Conservation (phyloP, 30 jellyfish, hydroid and myxozoan species). For the Cassiopea xamachana region DNA sequence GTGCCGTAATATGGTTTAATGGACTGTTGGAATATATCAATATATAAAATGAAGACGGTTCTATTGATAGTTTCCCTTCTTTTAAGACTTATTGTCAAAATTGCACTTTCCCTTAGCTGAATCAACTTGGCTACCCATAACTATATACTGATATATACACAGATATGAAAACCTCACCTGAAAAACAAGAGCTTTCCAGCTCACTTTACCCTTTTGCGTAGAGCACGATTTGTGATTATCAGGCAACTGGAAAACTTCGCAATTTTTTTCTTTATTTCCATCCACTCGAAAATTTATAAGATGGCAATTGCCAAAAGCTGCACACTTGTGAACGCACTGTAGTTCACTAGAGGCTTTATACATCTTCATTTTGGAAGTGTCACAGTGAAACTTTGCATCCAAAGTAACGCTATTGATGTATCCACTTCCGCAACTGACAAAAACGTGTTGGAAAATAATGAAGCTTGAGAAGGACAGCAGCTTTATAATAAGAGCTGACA, state of each 20-base stretch:
- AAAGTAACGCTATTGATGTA: background rate
- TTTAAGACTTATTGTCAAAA: no score
- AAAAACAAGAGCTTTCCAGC: slow-evolving; percentile 34
- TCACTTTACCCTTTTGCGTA: background rate
- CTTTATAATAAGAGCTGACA: background rate
- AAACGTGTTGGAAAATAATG: background rate
- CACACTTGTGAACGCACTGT: slow-evolving; percentile 38
- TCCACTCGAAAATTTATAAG: slow-evolving; percentile 14
- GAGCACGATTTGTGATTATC: slow-evolving; percentile 12
- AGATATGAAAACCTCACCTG: background rate
- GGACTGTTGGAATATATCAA: no score
- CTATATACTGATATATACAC: no score
- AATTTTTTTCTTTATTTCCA: background rate
- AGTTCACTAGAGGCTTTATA: slow-evolving; percentile 21
- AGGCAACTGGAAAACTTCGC: slow-evolving; percentile 31
- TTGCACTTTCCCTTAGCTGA: no score
- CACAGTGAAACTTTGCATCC: slow-evolving; percentile 23
- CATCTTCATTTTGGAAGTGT: background rate
- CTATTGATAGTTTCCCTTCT: no score
- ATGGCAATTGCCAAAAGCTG: slow-evolving; percentile 5
- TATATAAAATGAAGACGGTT: no score
- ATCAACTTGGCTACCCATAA: no score
- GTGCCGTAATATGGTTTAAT: no score
- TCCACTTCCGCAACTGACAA: slow-evolving; percentile 9
- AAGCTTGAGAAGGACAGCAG: background rate